phyloP scores from a whole-genome alignment of 2,888 invertebrate genomes.

The Athripsodes cinereus region DNA sequence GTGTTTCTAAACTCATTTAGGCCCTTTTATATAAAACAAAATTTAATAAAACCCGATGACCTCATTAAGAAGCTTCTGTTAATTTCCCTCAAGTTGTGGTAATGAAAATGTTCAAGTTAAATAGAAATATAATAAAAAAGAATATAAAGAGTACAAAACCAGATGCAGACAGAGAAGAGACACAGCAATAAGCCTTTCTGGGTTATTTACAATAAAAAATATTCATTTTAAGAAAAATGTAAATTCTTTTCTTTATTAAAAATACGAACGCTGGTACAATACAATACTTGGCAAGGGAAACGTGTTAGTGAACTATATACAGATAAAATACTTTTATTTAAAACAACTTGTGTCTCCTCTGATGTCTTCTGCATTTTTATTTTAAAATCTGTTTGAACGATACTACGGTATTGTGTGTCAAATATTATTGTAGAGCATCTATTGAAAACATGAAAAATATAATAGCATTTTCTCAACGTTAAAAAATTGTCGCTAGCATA shows the following conservation, averaged over 20 bases:
- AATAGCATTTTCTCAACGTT: too few species aligned
- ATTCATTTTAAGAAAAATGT: constrained; percentile 7
- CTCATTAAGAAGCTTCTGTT: not conserved
- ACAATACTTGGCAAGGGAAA: not conserved
- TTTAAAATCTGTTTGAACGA: not conserved
- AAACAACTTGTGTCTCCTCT: not conserved
- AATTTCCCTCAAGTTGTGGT: not conserved
- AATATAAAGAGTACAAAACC: not conserved
- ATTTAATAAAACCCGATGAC: not conserved
- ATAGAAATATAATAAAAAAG: not conserved
- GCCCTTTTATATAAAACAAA: not conserved
- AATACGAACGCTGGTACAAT: not conserved
- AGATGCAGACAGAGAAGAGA: not conserved
- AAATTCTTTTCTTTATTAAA: constrained; percentile 7
- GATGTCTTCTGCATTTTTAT: not conserved
- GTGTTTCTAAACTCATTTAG: too few species aligned
- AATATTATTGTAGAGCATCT: not conserved
- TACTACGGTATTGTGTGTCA: not conserved
- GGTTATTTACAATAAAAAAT: constrained; percentile 1
- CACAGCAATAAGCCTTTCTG: not conserved
- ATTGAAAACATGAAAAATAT: too few species aligned
- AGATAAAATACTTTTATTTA: not conserved
- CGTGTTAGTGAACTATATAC: not conserved
- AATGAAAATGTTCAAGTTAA: not conserved
- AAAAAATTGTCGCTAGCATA: too few species aligned